phyloP scores from a whole-genome alignment of 1,140 invertebrate genomes.

The Tetragnatha versicolor region DNA sequence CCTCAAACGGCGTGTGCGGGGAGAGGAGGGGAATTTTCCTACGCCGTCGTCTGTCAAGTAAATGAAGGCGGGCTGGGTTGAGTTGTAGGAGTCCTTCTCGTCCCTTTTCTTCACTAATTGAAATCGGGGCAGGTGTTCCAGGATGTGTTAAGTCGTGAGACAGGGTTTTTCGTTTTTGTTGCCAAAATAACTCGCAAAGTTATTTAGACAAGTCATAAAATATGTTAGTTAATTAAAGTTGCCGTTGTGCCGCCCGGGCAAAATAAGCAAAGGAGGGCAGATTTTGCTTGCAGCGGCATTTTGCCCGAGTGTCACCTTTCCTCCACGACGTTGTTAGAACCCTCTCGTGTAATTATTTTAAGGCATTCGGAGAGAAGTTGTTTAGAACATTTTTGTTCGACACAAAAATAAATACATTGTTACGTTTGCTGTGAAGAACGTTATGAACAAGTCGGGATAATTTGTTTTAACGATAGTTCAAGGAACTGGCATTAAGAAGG shows the following conservation, averaged over 20 bases:
- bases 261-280: background rate
- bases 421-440: background rate
- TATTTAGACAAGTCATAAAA: slow-evolving; percentile 54
- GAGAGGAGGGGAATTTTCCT: slow-evolving; percentile 16
- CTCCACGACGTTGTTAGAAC: background rate
- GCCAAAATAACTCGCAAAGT: slow-evolving; percentile 31
- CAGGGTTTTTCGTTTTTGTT: slow-evolving; percentile 23
- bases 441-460: no score
- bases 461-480: no score
- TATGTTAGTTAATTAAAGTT: slow-evolving; percentile 55
- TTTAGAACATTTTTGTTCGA: background rate
- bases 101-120: slow-evolving; percentile 38
- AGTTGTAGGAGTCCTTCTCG: slow-evolving; percentile 42
- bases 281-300: slow-evolving; percentile 7
- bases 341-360: background rate
- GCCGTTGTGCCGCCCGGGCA: background rate
- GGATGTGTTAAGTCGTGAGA: background rate
- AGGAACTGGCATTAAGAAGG: no score
- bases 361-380: no score
- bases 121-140: slow-evolving; percentile 40
- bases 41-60: slow-evolving; percentile 47
- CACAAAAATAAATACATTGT: slow-evolving; percentile 9
- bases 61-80: slow-evolving; percentile 43
- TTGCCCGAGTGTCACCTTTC: slow-evolving; percentile 1
- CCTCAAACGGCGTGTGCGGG: slow-evolving; percentile 2